Percentiles rank a stretch among this genome's conserved stretches.
Conservation (phyloP, 2,888 invertebrate species). For the Anodontia alba region DNA sequence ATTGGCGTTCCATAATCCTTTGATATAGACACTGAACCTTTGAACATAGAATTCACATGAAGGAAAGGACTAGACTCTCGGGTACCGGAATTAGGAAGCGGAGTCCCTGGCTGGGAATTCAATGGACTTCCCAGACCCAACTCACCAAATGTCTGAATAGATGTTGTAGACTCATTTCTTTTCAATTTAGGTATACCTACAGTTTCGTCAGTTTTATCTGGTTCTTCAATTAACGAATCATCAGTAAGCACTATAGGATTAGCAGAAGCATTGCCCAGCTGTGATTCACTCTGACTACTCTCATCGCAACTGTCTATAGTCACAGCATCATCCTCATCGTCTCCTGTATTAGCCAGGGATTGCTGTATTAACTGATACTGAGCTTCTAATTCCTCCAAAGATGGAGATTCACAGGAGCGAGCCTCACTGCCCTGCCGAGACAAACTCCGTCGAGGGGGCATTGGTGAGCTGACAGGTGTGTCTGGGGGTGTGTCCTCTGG, state of each 20-base stretch:
- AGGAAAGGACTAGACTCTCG: constrained; percentile 32
- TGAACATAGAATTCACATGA: constrained; percentile 33
- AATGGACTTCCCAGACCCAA: constrained; percentile 64
- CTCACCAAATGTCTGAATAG: constrained; percentile 69
- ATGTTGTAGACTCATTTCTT: constrained; percentile 59
- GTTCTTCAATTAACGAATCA: constrained; percentile 39
- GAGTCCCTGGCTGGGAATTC: constrained; percentile 58
- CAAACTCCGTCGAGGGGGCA: constrained; percentile 26
- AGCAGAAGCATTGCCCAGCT: constrained; percentile 37
- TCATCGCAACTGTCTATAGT: constrained; percentile 60
- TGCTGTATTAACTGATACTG: constrained; percentile 89
- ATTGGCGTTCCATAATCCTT: constrained; percentile 79
- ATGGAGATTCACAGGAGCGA: constrained; percentile 69
- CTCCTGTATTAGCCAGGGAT: constrained; percentile 28
- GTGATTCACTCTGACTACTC: constrained; percentile 30
- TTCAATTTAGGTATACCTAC: constrained; percentile 48
- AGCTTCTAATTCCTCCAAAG: constrained; percentile 89
- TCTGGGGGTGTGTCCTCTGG: constrained; percentile 66
- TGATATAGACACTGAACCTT: constrained; percentile 62
- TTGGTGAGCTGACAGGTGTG: constrained; percentile 49
- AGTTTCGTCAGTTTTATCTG: constrained; percentile 33
- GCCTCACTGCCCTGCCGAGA: constrained; percentile 42
- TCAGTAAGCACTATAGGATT: constrained; percentile 29
- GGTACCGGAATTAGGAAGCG: constrained; percentile 17
- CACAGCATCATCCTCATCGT: constrained; percentile 18